phyloP scores from a whole-genome alignment of 2,888 invertebrate genomes.

The Morpho helenor region DNA sequence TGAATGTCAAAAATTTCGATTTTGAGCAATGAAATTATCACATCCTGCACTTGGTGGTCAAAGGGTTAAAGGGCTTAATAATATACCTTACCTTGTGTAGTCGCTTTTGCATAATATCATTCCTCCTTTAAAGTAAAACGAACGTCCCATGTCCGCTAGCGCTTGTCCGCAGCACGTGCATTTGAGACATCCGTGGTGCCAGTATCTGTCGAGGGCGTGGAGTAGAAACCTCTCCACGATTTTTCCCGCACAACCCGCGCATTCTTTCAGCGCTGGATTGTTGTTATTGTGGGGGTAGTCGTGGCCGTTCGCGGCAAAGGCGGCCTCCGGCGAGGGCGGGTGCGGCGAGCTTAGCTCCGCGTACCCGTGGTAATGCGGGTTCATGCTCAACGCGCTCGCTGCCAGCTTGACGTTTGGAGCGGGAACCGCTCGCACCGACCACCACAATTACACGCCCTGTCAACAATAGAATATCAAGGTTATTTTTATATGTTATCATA shows the following conservation, averaged over 20 bases:
- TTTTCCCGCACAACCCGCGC: conserved; percentile 95
- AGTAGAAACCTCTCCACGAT: conserved; percentile 95
- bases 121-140: conserved; percentile 95
- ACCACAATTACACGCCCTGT: conserved; percentile 77
- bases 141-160: conserved; percentile 93
- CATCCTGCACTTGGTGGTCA: no score
- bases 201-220: conserved; percentile 95
- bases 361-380: conserved; percentile 94
- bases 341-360: conserved; percentile 89
- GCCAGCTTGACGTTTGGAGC: conserved; percentile 90
- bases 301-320: conserved; percentile 81
- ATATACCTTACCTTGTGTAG: conserved; percentile 87
- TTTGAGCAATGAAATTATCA: no score
- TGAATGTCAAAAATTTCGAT: no score
- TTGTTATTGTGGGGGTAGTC: conserved; percentile 81
- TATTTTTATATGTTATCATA: no score
- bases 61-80: not conserved
- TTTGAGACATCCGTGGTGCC: conserved; percentile 97
- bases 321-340: conserved; percentile 86
- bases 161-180: conserved; percentile 94
- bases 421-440: conserved; percentile 70
- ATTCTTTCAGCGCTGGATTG: conserved; percentile 84
- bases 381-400: conserved; percentile 92
- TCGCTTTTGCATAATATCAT: conserved; percentile 98
- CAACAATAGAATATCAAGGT: conserved; percentile 28